phyloP scores from a whole-genome alignment of 2,113 vertebrate genomes.

The Apeltes quadracus region DNA sequence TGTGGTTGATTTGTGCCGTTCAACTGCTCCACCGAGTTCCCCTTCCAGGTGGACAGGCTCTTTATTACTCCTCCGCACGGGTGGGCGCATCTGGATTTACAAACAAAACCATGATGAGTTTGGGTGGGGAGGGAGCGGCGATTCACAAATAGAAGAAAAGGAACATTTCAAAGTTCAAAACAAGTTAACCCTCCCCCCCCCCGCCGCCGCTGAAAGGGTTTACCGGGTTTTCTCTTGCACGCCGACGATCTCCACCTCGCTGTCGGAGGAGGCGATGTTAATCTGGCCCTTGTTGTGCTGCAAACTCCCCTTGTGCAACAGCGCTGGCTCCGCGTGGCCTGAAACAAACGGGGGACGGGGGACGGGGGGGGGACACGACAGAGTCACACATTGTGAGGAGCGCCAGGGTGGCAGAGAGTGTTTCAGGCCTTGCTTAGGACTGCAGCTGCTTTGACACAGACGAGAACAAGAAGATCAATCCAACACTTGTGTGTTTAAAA shows the following conservation, averaged over 20 bases:
- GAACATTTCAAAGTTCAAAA: background rate
- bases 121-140: too few relatives aligned
- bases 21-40: slow-evolving; percentile 79
- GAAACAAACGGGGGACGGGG: slow-evolving; percentile 46
- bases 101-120: background rate
- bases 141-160: background rate
- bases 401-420: slow-evolving; percentile 24
- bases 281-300: slow-evolving; percentile 89
- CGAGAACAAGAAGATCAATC: slow-evolving; percentile 47
- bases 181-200: too few relatives aligned
- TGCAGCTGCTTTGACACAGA: slow-evolving; percentile 59
- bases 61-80: slow-evolving; percentile 95
- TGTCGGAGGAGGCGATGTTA: slow-evolving; percentile 90
- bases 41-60: slow-evolving; percentile 93
- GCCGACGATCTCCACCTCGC: slow-evolving; percentile 96
- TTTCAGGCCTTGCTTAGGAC: slow-evolving; percentile 54
- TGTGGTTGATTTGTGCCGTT: slow-evolving; percentile 82
- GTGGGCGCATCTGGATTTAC: slow-evolving; percentile 84
- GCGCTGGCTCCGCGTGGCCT: slow-evolving; percentile 86
- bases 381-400: slow-evolving; percentile 48
- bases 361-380: background rate
- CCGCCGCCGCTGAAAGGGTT: slow-evolving; percentile 3
- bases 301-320: slow-evolving; percentile 81
- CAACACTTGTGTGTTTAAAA: too few relatives aligned
- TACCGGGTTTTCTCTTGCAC: slow-evolving; percentile 96